phyloP scores from a whole-genome alignment of 2,888 invertebrate species.

The Troides oblongomaculatus region DNA sequence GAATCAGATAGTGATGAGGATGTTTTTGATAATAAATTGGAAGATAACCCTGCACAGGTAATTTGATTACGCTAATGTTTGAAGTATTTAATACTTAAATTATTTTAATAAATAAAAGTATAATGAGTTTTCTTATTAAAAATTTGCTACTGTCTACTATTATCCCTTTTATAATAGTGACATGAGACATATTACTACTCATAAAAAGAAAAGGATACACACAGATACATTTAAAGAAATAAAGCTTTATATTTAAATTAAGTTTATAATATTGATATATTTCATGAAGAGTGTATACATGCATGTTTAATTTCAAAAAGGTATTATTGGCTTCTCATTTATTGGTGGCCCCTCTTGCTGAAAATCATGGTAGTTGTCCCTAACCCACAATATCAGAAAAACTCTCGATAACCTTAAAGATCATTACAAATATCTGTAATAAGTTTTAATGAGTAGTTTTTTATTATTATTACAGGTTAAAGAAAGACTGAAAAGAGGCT shows the following conservation, averaged over 20 bases:
- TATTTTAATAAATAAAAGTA: not conserved
- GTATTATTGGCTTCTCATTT: too few relatives aligned
- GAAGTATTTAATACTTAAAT: not conserved
- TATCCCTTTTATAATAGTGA: not conserved
- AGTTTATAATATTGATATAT: too few relatives aligned
- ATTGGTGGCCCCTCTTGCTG: too few relatives aligned
- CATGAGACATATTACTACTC: not conserved
- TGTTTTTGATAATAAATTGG: constrained; percentile 83
- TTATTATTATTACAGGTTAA: constrained; percentile 78
- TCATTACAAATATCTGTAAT: too few relatives aligned
- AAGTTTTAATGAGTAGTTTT: not conserved
- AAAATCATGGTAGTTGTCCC: too few relatives aligned
- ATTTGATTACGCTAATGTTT: constrained; percentile 20
- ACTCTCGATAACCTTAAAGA: too few relatives aligned
- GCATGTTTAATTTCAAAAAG: too few relatives aligned
- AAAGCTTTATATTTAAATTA: too few relatives aligned
- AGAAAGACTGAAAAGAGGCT: constrained; percentile 84
- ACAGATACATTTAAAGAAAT: too few relatives aligned
- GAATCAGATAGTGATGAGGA: constrained; percentile 72
- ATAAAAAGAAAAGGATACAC: not conserved
- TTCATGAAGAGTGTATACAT: too few relatives aligned
- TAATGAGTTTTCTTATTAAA: not conserved
- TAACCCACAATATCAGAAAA: too few relatives aligned
- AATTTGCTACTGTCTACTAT: not conserved
- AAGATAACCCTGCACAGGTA: constrained; percentile 83